Base-by-base conservation (phyloP, 2,888 invertebrate species). In the Gryllus longicercus region DNA sequence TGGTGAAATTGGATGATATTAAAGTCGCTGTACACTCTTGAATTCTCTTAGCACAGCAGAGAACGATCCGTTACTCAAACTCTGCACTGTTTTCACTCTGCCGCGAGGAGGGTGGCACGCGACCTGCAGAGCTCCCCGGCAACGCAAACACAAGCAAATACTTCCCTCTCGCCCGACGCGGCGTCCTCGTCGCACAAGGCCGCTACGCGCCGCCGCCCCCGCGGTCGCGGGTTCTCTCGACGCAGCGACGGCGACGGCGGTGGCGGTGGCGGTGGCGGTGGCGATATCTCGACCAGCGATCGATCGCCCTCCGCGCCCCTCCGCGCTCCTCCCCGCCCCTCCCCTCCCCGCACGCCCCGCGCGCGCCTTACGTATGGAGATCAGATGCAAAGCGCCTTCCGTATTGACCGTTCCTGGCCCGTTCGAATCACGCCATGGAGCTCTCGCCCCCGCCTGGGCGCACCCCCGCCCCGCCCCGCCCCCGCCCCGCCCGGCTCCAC, bases 311-410 rank as follows among this genome's bases (percentile, higher is more conserved):
- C 63, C 63, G 12, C 63, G 5, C 11, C 63, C 63, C 63, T 4
- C 18, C 3, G 2, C 63, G 2, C 14, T 16, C 1, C 63, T 18
- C 63, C 63, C 63, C 63, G 5, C 11, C 63, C 63, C 63, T 4
- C 18, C 0, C 14, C 63, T 2, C 14, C 63, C 63, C 0, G 11
- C n/a, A 4, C 63, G n/a, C 63, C 3, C 63, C 63, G 12, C 8
- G 14, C 63, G 4, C n/a, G 10, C 16, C 63, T 63, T n/a, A 63
- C 63, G 63, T 63, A 63, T 63, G 63, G 63, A 63, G 63, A 63
- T 63, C 16, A 63, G 63, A 63, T 63, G 63, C 63, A 63, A 63
- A 63, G 63, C 63, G 63, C 63, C 63, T 63, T 63, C 63, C 63
- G 63, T 63, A 63, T 63, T 63, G 63, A 63, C 63, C 63, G 63